A percentile compares a stretch with the other conserved stretches of the same genome.
phyloP scores from a whole-genome alignment of 64 coral and sea anemone species.

The Porites lutea region DNA sequence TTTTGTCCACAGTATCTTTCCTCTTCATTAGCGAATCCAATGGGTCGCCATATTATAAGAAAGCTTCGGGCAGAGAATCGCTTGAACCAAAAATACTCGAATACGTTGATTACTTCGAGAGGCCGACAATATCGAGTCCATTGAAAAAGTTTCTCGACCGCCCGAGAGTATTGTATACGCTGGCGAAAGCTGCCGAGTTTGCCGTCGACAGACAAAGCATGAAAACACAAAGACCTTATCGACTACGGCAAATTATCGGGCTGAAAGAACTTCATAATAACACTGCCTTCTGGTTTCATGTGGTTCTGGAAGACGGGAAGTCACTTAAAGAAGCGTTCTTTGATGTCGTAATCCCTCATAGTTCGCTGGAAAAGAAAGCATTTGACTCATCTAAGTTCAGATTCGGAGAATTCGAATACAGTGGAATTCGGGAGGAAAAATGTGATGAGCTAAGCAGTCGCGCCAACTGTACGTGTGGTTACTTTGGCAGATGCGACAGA shows the following conservation, averaged over 20 bases:
- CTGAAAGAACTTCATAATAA: conserved; percentile 12
- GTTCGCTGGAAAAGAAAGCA: not conserved
- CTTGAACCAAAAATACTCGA: not conserved
- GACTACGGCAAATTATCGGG: conserved; percentile 58
- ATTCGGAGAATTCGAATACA: conserved; percentile 32
- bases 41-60: not conserved
- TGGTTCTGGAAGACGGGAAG: conserved; percentile 57
- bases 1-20: not conserved
- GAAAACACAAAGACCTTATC: conserved; percentile 3
- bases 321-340: conserved; percentile 28
- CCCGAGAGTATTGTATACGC: conserved; percentile 36
- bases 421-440: not conserved
- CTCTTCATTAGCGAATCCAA: not conserved
- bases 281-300: conserved; percentile 35
- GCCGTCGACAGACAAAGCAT: conserved; percentile 47
- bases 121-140: conserved; percentile 36
- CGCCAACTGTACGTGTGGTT: conserved; percentile 81
- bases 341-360: not conserved
- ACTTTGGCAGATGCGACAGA: conserved; percentile 74
- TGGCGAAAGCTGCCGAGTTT: conserved; percentile 87
- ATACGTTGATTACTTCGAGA: conserved; percentile 9
- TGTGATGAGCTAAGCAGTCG: conserved; percentile 80
- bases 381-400: not conserved
- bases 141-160: conserved; percentile 47
- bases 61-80: not conserved